Base-by-base conservation (phyloP, 2,888 invertebrate genomes). In the Tanypteryx hageni region DNA sequence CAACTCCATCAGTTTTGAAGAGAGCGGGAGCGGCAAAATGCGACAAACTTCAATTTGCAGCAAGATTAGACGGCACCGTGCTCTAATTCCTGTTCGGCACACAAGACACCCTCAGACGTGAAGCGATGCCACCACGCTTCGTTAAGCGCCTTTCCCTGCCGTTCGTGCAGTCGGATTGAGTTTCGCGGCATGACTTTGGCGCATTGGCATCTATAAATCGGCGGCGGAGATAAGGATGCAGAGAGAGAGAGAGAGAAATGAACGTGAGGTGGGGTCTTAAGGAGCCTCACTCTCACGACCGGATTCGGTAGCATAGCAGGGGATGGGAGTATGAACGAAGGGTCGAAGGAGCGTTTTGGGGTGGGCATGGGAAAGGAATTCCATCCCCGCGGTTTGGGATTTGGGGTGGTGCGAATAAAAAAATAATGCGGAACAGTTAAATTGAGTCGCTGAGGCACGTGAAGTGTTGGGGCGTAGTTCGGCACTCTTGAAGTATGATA, bases 71-170 rank as follows among this genome's bases (percentile, higher is more conserved):
- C 76, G 76, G 22, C 27, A 27, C 27, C 27, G 76, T 27, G 76
- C 27, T 76, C 76, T 27, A 76, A 76, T 76, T 76, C 27, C 76
- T 76, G 22, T 76, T 76, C 76, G 13, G 18, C 76, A 76, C 76
- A 76, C 22, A 76, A 76, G 22, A 76, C 76, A 27, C 44, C 44
- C 44, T 76, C 13, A 76, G 76, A 76, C 13, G 27, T 76, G 76
- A 76, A 76, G 22, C 76, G 27, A 76, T 27, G 76, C 27, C 27
- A n/a, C 18, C 22, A 68, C 22, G 68, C 68, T 76, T 76, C 76
- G 76, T 76, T 76, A 76, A 76, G 22, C 76, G 27, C 0, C 76
- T 76, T 27, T 27, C 76, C 27, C 76, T 0, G 18, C 61, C 18
- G 76, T 27, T 76, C 27, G 22, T 76, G 76, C 27, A n/a, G n/a